Evolutionary conservation across 2,797 vertebrate species (phyloP), one percentile per base, ranked within the genome.

Genomic region (Kryptopterus vitreolus): DNA sequence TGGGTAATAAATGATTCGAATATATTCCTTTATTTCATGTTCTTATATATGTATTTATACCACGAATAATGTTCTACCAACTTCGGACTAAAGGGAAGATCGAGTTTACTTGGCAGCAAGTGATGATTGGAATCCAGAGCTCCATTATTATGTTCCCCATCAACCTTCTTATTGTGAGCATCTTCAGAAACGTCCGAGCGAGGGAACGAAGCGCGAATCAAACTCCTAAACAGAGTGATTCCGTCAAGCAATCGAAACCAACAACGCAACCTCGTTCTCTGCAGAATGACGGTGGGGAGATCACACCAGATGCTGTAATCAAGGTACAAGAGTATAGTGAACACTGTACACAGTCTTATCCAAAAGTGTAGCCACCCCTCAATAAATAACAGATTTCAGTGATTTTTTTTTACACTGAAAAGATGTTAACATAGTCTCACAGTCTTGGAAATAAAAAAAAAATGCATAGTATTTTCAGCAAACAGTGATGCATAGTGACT

Each of bases 131-230:
- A 62, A 83, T 99, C 83, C 95, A 99, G 89, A 99, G 97, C 90
- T 99, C 97, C 15, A 88, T 99, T 84, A 94, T 99, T 69, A 96
- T 98, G 95, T 98, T 99, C 83, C 97, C 97, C 84, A 95, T 98
- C 93, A 99, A 98, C 87, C 93, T 98, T 77, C 92, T 99, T 43
- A 98, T 99, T 1, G 96, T 99, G 86, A 97, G 96, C 84, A 96
- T 99, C 92, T 98, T 99, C 93, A 93, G 96, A 89, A 97, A 96
- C 73, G 85, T 89, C 70, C 90, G 89, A 1, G 91, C 95, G 61
- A 86, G 83, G 81, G 90, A 92, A 80, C 87, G 16, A 0, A 88
- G 77, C 53, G 78, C 80, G 48, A 46, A 77, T 13, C 89, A 88
- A 87, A 5, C 72, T 50, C 62, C 18, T 3, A 87, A 82, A 48